These are phyloP conservation scores for Pseudoatta argentina DNA, from an alignment of 1,140 invertebrate genomes.

Conservation along the genomic window DNA sequence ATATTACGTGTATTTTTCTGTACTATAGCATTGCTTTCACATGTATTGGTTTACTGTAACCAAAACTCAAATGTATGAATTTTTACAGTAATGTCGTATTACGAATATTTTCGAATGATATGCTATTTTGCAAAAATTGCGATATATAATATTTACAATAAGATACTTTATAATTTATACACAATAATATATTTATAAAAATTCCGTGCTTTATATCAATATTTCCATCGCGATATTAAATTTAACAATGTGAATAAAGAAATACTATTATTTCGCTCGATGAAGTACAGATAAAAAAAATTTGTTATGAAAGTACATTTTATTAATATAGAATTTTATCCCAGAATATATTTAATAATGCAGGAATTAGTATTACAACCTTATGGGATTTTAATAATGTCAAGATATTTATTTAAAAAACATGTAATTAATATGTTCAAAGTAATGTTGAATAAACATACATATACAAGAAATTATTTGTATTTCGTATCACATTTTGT, in stretches of 20 bases:
- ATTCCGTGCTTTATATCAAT: neutral
- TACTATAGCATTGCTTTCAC: neutral
- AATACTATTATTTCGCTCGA: neutral
- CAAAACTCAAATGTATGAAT: conserved; percentile 17
- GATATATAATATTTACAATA: conserved; percentile 14
- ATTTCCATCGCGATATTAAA: neutral
- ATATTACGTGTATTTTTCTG: conserved; percentile 21
- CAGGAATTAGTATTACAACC: neutral
- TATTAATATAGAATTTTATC: conserved; percentile 13
- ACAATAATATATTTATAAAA: conserved; percentile 29
- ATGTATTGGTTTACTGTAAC: conserved; percentile 12
- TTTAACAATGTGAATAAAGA: neutral
- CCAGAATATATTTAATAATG: conserved; percentile 11
- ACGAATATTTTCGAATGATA: conserved; percentile 1
- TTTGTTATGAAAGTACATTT: neutral
- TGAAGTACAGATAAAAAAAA: neutral
- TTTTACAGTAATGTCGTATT: neutral
- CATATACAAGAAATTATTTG: neutral
- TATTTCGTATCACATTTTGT: neutral
- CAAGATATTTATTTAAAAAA: neutral
- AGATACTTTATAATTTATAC: neutral
- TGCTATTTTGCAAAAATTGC: neutral
- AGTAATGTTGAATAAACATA: neutral
- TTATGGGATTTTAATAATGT: neutral
- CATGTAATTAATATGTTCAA: neutral